Conservation (phyloP, 2,797 vertebrate species). For the Synanceia verrucosa region DNA sequence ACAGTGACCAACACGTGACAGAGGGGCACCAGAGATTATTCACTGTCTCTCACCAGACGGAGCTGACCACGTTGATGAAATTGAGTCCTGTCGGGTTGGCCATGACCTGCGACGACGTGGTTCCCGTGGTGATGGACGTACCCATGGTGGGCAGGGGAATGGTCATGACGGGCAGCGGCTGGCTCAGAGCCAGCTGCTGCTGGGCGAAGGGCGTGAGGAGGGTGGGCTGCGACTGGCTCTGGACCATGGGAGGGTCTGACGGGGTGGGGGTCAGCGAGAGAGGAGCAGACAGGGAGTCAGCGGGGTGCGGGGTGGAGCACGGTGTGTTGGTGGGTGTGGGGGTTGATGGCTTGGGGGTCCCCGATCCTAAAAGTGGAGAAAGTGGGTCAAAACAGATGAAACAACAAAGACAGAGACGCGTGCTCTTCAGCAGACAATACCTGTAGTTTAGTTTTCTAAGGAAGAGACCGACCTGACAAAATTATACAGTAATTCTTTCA, state of each 20-base stretch:
- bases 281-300: constrained; percentile 87
- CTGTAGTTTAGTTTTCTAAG: background rate
- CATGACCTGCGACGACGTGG: constrained; percentile 93
- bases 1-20: background rate
- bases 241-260: constrained; percentile 87
- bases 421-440: background rate
- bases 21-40: background rate
- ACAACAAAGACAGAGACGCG: background rate
- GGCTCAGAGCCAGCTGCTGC: constrained; percentile 94
- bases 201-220: constrained; percentile 92
- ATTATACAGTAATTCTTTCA: background rate
- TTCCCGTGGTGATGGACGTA: constrained; percentile 90
- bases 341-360: constrained; percentile 97
- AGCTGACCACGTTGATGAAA: constrained; percentile 96
- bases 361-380: constrained; percentile 88
- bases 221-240: constrained; percentile 84
- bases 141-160: constrained; percentile 88
- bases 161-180: constrained; percentile 94
- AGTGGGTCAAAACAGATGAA: background rate
- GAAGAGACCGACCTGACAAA: background rate
- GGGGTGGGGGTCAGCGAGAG: constrained; percentile 88
- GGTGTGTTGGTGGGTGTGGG: constrained; percentile 96
- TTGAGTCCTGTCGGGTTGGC: constrained; percentile 93
- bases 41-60: constrained; percentile 87
- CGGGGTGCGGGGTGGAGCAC: constrained; percentile 93